Evolutionary conservation across 2,797 vertebrate species (phyloP).

Genomic region (Discoglossus pictus): DNA sequence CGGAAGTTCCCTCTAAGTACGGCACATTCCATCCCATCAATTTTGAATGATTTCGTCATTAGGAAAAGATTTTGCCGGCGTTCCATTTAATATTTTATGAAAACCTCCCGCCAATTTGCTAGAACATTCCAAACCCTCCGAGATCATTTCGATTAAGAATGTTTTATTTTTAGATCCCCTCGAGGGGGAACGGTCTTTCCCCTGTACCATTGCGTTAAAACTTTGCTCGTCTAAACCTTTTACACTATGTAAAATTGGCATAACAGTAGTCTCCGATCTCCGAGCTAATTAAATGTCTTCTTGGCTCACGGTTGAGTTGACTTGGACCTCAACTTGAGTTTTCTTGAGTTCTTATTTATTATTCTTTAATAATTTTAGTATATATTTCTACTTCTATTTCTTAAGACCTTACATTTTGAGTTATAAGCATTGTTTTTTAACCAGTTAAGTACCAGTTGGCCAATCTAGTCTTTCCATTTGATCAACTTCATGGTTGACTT

Average conservation of each 20-base stretch:
- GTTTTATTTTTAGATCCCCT: constrained; percentile 30
- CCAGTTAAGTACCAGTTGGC: too few species aligned
- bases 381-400: too few species aligned
- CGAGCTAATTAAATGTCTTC: not conserved
- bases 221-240: constrained; percentile 12
- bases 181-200: not conserved
- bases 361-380: too few species aligned
- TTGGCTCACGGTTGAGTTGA: too few species aligned
- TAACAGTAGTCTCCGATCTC: not conserved
- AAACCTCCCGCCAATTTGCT: constrained; percentile 31
- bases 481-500: too few species aligned
- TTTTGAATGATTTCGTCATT: constrained; percentile 51
- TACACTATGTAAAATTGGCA: constrained; percentile 21
- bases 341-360: too few species aligned
- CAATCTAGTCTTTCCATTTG: too few species aligned
- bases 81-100: constrained; percentile 49
- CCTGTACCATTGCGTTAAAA: constrained; percentile 9
- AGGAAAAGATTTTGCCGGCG: constrained; percentile 41
- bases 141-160: constrained; percentile 46
- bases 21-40: constrained; percentile 42
- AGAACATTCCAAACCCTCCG: constrained; percentile 16
- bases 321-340: too few species aligned
- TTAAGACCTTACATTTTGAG: too few species aligned
- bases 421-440: too few species aligned
- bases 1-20: constrained; percentile 35